These are phyloP conservation scores for Limnothrissa miodon DNA, from an alignment of 2,113 vertebrate species.

Conservation along the genomic window DNA sequence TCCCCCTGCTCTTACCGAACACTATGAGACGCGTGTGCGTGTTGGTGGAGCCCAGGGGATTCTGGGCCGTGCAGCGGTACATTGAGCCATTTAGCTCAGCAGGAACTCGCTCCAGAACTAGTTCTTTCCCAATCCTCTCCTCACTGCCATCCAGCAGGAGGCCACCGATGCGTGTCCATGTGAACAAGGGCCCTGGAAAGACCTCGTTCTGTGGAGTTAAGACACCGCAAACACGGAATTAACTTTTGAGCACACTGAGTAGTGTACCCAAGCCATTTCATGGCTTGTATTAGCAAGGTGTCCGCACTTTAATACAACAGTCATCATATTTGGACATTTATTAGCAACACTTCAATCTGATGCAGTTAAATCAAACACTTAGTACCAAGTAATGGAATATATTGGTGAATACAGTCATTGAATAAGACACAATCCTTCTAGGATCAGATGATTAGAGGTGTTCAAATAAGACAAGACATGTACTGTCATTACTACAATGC, in stretches of 20 bases:
- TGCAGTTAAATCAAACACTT: neutral
- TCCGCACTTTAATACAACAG: neutral
- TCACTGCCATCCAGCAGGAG: constrained; percentile 79
- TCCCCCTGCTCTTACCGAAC: constrained; percentile 69
- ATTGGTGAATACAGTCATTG: too few species aligned
- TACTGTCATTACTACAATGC: too few species aligned
- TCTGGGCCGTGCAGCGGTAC: constrained; percentile 87
- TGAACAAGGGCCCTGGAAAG: constrained; percentile 86
- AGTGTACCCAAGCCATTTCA: neutral
- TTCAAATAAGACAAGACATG: too few species aligned
- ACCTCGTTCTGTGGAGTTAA: constrained; percentile 75
- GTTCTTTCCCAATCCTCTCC: constrained; percentile 74
- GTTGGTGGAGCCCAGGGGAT: constrained; percentile 83
- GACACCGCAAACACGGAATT: neutral
- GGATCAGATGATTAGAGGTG: too few species aligned
- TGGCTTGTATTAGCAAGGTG: too few species aligned
- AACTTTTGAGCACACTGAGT: neutral
- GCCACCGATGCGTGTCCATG: constrained; percentile 84
- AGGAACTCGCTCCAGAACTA: constrained; percentile 81
- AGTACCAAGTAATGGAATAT: too few species aligned
- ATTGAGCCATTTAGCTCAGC: constrained; percentile 85
- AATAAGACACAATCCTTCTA: too few species aligned
- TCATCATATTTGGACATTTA: neutral
- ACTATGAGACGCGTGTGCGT: constrained; percentile 85
- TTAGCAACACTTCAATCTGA: too few species aligned